Evolutionary conservation across 2,797 vertebrate species (phyloP).

Genomic region (Myotis findleyi): DNA sequence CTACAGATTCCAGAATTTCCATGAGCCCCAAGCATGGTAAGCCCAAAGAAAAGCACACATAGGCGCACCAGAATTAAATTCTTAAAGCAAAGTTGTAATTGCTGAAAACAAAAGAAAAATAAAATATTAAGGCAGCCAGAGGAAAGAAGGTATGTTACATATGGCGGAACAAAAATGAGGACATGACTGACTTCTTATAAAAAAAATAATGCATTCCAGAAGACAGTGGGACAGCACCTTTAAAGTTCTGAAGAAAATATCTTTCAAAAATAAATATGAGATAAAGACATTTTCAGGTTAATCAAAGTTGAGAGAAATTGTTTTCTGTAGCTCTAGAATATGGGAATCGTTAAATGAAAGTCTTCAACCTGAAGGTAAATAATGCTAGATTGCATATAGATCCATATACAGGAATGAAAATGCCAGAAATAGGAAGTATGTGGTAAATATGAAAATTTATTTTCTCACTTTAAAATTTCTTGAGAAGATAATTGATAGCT

Average conservation of each 20-base stretch:
- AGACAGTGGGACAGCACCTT: not conserved
- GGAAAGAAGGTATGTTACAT: not conserved
- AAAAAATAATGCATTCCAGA: not conserved
- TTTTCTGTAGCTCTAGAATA: not conserved
- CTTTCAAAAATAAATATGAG: slow-evolving; percentile 35
- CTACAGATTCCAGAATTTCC: not conserved
- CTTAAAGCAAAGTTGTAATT: not conserved
- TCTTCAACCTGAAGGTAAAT: not conserved
- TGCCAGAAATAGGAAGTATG: not conserved
- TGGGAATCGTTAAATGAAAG: not conserved
- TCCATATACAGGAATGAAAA: not conserved
- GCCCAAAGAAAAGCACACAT: not conserved
- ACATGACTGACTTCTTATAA: not conserved
- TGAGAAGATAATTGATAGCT: not conserved
- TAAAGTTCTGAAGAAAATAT: slow-evolving; percentile 14
- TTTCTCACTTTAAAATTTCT: not conserved
- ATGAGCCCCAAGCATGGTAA: not conserved
- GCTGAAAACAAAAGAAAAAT: not conserved
- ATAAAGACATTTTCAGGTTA: slow-evolving; percentile 1
- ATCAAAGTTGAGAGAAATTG: not conserved
- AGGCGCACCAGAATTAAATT: not conserved
- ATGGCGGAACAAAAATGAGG: not conserved
- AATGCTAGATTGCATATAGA: not conserved
- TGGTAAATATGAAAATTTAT: not conserved
- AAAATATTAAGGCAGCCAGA: not conserved